Base-by-base conservation (phyloP, 2,113 vertebrate genomes). In the Leptocoma aspasia region DNA sequence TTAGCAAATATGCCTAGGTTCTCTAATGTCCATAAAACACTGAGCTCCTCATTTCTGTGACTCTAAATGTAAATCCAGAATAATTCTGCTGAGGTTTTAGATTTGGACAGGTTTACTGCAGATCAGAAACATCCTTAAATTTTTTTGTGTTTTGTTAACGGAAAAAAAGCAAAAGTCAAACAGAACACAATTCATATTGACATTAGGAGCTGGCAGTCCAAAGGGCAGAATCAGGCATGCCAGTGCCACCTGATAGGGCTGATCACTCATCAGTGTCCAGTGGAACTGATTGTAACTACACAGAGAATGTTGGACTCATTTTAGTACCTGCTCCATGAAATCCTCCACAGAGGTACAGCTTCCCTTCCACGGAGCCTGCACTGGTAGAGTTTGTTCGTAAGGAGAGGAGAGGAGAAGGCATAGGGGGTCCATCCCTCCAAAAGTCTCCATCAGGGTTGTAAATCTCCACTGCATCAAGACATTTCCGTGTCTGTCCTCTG, bases 281-380 rank as follows among this genome's bases (percentile, higher is more conserved):
- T 54, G 50, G 24, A 81, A 73, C 22, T 3, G 28, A 61, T 70
- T 77, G 59, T 60, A 87, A 15, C 31, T 50, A 4, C 5, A 9
- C n/a, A 44, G 33, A 30, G 47, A 86, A 33, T 1, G 6, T 35
- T 7, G 9, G 60, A 35, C n/a, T 75, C 59, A 42, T 79, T 65
- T 94, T 37, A 76, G 37, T 98, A 99, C 99, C 99, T 99, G 99
- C 98, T 97, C 99, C 99, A 5, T 96, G 99, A 98, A 99, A 99
- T 90, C 99, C 99, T 70, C 99, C 99, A 41, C 99, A 99, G 82
- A 99, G 96, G 60, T 99, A 99, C 30, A 99, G 98, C 95, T 99
- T 99, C 37, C 99, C 99, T 41, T 99, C 99, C 93, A 99, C 99
- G 0, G 97, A 97, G 23, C 99, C 99, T 13, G 99, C 98, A 0